These are phyloP conservation scores for Lypha dubia DNA, from an alignment of 2,888 invertebrate genomes.

Conservation along the genomic window DNA sequence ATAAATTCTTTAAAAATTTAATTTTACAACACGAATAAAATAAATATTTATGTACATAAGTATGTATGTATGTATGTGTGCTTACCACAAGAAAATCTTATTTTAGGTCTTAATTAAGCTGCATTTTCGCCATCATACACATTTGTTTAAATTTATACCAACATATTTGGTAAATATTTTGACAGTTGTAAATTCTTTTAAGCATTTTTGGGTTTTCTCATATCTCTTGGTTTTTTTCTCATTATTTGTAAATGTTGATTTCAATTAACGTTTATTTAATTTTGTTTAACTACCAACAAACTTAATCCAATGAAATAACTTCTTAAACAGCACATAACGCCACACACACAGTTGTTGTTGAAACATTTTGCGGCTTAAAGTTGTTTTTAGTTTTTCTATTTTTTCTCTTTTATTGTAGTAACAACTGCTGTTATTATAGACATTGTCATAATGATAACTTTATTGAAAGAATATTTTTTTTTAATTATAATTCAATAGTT, in stretches of 20 bases:
- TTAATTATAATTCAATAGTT: constrained; percentile 14
- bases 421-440: not conserved
- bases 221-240: constrained; percentile 2
- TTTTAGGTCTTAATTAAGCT: constrained; percentile 47
- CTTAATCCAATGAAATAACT: not conserved
- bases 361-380: constrained; percentile 18
- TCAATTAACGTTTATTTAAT: constrained; percentile 27
- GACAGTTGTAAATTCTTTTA: constrained; percentile 45
- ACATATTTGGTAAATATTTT: constrained; percentile 54
- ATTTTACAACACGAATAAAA: constrained; percentile 9
- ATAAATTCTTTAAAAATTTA: constrained; percentile 18
- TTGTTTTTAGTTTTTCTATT: constrained; percentile 6
- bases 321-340: not conserved
- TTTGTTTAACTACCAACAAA: constrained; percentile 10
- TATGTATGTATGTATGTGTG: too few relatives aligned
- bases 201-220: constrained; percentile 24
- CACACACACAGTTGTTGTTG: constrained; percentile 6
- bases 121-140: constrained; percentile 21
- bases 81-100: constrained; percentile 18
- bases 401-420: not conserved
- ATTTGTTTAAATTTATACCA: constrained; percentile 38
- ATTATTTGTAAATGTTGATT: constrained; percentile 23
- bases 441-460: constrained; percentile 26
- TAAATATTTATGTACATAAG: too few relatives aligned
- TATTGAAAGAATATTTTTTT: constrained; percentile 15